phyloP scores from a whole-genome alignment of 1,140 invertebrate genomes.

The Ceratosolen solmsi region DNA sequence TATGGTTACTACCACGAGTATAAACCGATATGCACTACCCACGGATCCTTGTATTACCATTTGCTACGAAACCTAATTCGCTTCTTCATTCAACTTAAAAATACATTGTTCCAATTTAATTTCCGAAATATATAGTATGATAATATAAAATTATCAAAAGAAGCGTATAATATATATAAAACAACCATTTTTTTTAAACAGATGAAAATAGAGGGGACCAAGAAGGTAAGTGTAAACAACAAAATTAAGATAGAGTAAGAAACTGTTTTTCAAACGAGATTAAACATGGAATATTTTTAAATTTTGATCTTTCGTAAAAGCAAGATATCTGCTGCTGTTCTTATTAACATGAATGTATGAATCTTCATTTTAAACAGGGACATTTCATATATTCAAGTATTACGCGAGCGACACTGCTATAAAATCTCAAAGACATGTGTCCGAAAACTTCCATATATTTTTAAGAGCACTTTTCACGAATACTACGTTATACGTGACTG shows the following conservation, averaged over 20 bases:
- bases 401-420: not conserved
- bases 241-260: not conserved
- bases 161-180: too few species aligned
- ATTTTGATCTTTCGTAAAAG: not conserved
- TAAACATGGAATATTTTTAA: not conserved
- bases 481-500: conserved; percentile 51
- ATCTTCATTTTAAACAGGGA: not conserved
- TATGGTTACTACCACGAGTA: not conserved
- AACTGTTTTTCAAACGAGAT: not conserved
- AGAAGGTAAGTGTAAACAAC: not conserved
- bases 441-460: not conserved
- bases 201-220: not conserved
- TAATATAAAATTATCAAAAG: too few species aligned
- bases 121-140: too few species aligned
- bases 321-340: too few species aligned
- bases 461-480: not conserved
- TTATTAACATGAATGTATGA: too few species aligned
- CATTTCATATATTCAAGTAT: not conserved
- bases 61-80: not conserved
- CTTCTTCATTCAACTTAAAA: not conserved
- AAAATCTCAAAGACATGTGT: not conserved
- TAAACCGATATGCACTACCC: not conserved
- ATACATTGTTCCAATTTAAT: too few species aligned
- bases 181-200: not conserved
- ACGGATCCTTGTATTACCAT: not conserved